Conservation (phyloP, 2,113 vertebrate species). For the Platichthys stellatus region DNA sequence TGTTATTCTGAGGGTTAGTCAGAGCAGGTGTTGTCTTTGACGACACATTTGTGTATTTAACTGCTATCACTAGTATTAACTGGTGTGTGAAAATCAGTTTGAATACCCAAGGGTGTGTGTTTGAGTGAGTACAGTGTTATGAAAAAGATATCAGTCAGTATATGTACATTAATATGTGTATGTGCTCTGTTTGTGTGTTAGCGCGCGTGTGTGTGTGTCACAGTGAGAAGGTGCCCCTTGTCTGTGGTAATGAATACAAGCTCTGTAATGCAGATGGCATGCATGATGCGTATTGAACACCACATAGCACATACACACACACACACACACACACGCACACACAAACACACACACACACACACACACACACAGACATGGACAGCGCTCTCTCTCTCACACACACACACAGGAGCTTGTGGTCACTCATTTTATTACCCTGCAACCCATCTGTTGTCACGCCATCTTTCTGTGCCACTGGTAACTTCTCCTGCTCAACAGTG, state of each 20-base stretch:
- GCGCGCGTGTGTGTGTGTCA: slow-evolving; percentile 1
- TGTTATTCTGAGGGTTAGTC: slow-evolving; percentile 14
- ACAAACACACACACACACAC: not conserved
- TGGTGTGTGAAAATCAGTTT: too few species aligned
- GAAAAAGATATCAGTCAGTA: not conserved
- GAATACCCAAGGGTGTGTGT: too few species aligned
- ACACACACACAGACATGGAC: not conserved
- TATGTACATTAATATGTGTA: too few species aligned
- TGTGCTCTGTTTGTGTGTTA: slow-evolving; percentile 7
- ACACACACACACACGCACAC: too few species aligned
- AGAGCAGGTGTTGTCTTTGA: slow-evolving; percentile 1
- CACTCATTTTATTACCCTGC: slow-evolving; percentile 22
- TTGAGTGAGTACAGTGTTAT: too few species aligned
- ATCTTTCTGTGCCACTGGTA: slow-evolving; percentile 28
- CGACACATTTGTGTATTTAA: not conserved
- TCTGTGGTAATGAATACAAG: slow-evolving; percentile 60
- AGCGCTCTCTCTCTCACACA: not conserved
- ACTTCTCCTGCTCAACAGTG: not conserved
- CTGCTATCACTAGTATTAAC: too few species aligned
- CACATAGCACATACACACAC: slow-evolving; percentile 28
- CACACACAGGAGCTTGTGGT: not conserved
- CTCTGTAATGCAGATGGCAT: slow-evolving; percentile 56
- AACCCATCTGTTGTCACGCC: slow-evolving; percentile 43
- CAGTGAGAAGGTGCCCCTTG: slow-evolving; percentile 14
- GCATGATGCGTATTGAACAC: slow-evolving; percentile 17